These are phyloP conservation scores for Drosophila burlai DNA, from an alignment of 1,140 invertebrate species.

Conservation along the genomic window DNA sequence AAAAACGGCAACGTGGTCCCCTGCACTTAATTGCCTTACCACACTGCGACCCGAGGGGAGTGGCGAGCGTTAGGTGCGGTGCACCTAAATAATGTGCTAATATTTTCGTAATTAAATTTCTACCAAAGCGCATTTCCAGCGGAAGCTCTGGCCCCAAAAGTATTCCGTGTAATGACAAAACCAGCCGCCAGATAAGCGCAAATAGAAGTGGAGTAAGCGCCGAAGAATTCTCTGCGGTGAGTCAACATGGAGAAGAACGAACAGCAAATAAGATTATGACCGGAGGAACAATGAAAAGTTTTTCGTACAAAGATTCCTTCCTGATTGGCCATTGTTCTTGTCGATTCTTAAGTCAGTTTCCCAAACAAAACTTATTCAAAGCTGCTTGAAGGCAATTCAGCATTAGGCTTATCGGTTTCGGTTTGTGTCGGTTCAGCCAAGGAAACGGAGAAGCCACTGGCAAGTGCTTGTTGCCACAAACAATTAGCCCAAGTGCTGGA, in stretches of 20 bases:
- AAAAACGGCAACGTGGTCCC: slow-evolving; percentile 49
- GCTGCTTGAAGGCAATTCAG: slow-evolving; percentile 20
- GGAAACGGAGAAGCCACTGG: slow-evolving; percentile 35
- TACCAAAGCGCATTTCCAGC: slow-evolving; percentile 17
- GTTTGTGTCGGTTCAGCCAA: slow-evolving; percentile 21
- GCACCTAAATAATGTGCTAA: slow-evolving; percentile 45
- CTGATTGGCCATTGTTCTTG: slow-evolving; percentile 42
- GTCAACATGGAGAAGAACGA: slow-evolving; percentile 12
- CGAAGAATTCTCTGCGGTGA: slow-evolving; percentile 26
- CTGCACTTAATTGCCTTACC: slow-evolving; percentile 63
- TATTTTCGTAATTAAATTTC: slow-evolving; percentile 43
- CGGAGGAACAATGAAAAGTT: slow-evolving; percentile 27
- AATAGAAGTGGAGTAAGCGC: slow-evolving; percentile 32
- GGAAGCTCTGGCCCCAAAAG: slow-evolving; percentile 23
- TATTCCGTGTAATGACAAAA: slow-evolving; percentile 18
- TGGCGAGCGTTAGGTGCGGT: slow-evolving; percentile 7
- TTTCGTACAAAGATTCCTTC: slow-evolving; percentile 15
- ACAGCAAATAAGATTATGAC: slow-evolving; percentile 35
- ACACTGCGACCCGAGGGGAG: slow-evolving; percentile 6
- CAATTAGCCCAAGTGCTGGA: slow-evolving; percentile 76
- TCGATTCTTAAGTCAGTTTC: slow-evolving; percentile 12
- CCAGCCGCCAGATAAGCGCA: slow-evolving; percentile 16
- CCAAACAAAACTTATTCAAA: slow-evolving; percentile 38
- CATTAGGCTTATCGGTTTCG: slow-evolving; percentile 34
- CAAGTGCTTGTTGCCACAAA: slow-evolving; percentile 59